Conservation (phyloP, 2,113 vertebrate genomes). For the Patagioenas fasciata region DNA sequence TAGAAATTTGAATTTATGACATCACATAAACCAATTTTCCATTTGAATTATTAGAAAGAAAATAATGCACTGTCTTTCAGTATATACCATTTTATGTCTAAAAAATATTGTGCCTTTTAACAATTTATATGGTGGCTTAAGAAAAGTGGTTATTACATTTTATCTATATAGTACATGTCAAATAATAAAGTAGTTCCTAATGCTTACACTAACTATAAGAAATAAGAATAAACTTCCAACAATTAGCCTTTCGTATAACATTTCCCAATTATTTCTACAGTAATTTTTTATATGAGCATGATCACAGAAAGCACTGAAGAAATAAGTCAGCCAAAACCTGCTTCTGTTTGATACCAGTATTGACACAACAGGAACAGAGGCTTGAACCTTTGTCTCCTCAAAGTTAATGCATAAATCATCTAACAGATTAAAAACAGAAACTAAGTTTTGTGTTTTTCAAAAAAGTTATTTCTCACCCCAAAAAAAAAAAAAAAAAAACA, state of each 20-base stretch:
- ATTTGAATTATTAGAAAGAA: neutral
- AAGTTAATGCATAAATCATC: neutral
- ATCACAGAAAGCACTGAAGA: neutral
- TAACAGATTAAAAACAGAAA: neutral
- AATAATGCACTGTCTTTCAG: neutral
- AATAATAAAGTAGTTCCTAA: neutral
- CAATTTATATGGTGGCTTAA: neutral
- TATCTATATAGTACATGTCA: neutral
- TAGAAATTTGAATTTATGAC: neutral
- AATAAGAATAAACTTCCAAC: neutral
- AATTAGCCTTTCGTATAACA: neutral
- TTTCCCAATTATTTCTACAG: neutral
- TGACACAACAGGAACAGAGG: neutral
- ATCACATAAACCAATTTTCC: neutral
- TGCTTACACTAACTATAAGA: neutral
- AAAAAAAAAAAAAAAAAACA: neutral
- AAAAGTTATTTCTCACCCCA: neutral
- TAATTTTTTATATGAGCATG: neutral
- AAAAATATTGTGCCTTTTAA: neutral
- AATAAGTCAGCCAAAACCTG: neutral
- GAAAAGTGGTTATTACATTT: neutral
- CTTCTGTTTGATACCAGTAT: neutral
- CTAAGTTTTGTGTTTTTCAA: neutral
- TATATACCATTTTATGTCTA: neutral
- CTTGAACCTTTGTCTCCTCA: neutral